Percentiles rank a stretch among this genome's conserved stretches.
phyloP scores from a whole-genome alignment of 2,797 vertebrate species.

The Orestias chungarensis region DNA sequence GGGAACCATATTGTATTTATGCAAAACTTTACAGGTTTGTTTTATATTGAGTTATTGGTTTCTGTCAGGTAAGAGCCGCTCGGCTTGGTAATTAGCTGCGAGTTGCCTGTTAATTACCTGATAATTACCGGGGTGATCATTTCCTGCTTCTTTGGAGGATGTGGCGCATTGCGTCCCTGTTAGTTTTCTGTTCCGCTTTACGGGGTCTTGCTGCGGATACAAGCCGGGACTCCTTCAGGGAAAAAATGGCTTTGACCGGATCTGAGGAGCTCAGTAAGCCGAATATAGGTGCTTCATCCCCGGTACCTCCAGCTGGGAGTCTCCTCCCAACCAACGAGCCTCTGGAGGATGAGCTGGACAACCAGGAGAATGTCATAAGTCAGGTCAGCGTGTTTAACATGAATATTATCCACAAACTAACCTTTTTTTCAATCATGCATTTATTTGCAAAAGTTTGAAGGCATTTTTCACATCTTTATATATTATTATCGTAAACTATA shows the following conservation, averaged over 20 bases:
- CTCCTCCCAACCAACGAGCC: constrained; percentile 54
- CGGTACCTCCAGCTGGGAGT: neutral
- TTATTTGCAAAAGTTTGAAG: too few relatives aligned
- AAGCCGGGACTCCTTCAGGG: neutral
- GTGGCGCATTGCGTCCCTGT: constrained; percentile 31
- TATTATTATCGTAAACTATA: too few relatives aligned
- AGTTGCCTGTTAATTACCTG: constrained; percentile 1
- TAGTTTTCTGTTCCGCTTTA: constrained; percentile 29
- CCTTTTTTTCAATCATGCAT: too few relatives aligned
- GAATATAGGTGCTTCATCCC: neutral
- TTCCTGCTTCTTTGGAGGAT: constrained; percentile 16
- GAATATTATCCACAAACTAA: too few relatives aligned
- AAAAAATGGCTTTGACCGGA: neutral
- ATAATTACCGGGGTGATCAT: neutral
- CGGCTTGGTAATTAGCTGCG: neutral
- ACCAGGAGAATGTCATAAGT: constrained; percentile 89
- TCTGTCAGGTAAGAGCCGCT: neutral
- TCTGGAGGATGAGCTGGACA: constrained; percentile 87
- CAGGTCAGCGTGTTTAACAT: constrained; percentile 75
- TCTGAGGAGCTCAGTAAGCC: neutral
- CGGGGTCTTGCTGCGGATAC: neutral
- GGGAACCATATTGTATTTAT: neutral
- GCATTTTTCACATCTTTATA: too few relatives aligned
- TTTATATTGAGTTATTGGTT: neutral
- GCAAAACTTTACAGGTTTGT: neutral